A percentile compares a stretch with the other conserved stretches of the same genome.
phyloP scores from a whole-genome alignment of 2,888 invertebrate species.

The Phalera bucephala region DNA sequence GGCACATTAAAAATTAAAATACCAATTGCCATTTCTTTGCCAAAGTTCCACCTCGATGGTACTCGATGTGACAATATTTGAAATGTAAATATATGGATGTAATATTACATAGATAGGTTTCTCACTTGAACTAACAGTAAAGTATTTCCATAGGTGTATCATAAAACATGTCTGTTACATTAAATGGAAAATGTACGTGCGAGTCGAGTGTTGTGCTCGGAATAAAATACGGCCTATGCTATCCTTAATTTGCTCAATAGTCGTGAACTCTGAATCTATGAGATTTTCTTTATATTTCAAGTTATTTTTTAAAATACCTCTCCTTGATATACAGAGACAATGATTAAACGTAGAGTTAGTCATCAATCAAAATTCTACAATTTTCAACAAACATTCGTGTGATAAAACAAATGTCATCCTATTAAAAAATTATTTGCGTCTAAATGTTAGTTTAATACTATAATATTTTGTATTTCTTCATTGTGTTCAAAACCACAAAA shows the following conservation, averaged over 20 bases:
- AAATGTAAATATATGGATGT: conserved; percentile 25
- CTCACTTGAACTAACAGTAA: background rate
- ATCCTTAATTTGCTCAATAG: conserved; percentile 36
- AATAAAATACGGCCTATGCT: conserved; percentile 26
- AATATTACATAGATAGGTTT: background rate
- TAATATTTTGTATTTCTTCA: no score
- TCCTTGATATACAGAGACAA: no score
- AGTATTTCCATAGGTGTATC: background rate
- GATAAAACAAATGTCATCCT: no score
- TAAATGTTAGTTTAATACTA: no score
- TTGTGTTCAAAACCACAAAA: no score
- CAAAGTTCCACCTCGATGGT: conserved; percentile 23
- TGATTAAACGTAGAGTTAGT: no score
- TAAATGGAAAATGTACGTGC: no score
- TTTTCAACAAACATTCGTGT: no score
- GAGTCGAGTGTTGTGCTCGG: conserved; percentile 3
- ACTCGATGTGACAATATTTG: conserved; percentile 32
- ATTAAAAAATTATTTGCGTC: no score
- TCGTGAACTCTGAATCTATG: conserved; percentile 12
- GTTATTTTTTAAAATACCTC: no score
- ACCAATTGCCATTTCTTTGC: conserved; percentile 7
- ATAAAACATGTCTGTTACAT: conserved; percentile 14
- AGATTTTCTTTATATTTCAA: no score
- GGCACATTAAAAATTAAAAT: conserved; percentile 5
- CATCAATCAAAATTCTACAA: no score